Evolutionary conservation across 2,888 invertebrate genomes (phyloP), one percentile per base, ranked within the genome.

Genomic region (Apotomis betuletana): DNA sequence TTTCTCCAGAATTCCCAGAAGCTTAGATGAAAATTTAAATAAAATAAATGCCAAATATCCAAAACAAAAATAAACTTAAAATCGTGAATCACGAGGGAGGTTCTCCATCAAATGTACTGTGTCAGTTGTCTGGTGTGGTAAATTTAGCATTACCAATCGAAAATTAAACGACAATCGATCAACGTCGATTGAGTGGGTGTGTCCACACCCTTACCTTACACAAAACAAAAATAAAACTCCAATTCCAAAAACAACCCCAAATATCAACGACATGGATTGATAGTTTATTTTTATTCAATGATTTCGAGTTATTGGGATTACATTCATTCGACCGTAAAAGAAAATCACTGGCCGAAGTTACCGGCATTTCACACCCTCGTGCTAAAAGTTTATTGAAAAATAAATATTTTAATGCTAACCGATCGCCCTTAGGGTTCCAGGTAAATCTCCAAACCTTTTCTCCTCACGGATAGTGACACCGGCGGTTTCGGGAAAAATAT

Each of bases 391-490:
- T 86, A 84, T 85, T 81, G 84, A 84, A 85, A 85, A 84, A 85
- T 86, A 86, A 85, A 86, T 84, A 87, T 88, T 88, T 88, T 87
- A 89, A 87, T 88, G 84, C 83, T 81, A 85, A 81, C 82, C 84
- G 83, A 88, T 87, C 82, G 81, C 81, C 82, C 78, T 76, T 83
- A 85, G 81, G 85, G 85, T 82, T 82, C 78, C 84, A 86, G 88
- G 87, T 89, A 89, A 90, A 89, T 86, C 87, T 90, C 84, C 85
- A 84, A 88, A 90, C 89, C 90, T 90, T 89, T 88, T 78, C 73
- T 76, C 75, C 84, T 85, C 79, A 77, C 77, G 76, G 81, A 84
- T 77, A 86, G 78, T 77, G 88, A 84, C 83, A 84, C 80, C 83
- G 83, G 83, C 76, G 79, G 79, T 83, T 83, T 81, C 41, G 80